A percentile compares a stretch with the other conserved stretches of the same genome.
Conservation (phyloP, 2,113 vertebrate genomes). For the Sylvilagus bachmani region DNA sequence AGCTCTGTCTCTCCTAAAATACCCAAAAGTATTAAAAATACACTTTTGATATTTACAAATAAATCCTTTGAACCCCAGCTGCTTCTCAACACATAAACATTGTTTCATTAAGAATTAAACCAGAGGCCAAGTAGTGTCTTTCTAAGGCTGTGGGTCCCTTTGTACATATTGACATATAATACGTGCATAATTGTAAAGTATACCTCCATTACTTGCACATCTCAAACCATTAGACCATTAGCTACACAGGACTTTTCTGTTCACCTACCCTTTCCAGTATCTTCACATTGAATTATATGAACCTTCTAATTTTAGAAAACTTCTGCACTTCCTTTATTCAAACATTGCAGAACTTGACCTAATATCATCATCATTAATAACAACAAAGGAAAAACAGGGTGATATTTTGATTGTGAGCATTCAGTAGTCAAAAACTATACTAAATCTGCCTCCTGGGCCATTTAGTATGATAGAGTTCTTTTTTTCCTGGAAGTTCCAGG, state of each 20-base stretch:
- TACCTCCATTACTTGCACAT: too few relatives aligned
- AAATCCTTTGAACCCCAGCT: neutral
- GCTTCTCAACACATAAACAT: neutral
- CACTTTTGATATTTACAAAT: neutral
- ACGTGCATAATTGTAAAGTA: neutral
- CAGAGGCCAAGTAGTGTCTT: neutral
- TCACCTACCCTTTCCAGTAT: neutral
- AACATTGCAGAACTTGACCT: neutral
- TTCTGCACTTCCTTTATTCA: neutral
- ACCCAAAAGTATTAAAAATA: neutral
- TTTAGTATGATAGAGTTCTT: neutral
- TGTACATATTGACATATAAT: neutral
- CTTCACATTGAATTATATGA: conserved; percentile 24
- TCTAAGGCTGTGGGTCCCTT: neutral
- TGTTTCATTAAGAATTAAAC: neutral
- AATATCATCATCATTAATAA: neutral
- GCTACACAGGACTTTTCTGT: neutral
- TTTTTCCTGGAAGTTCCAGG: neutral
- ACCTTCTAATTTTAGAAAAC: conserved; percentile 16
- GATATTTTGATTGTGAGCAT: neutral
- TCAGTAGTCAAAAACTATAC: neutral
- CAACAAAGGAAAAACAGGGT: neutral
- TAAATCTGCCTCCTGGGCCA: neutral
- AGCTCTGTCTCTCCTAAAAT: neutral
- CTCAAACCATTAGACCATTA: neutral